phyloP scores from a whole-genome alignment of 2,797 vertebrate species.

The Helarctos malayanus region DNA sequence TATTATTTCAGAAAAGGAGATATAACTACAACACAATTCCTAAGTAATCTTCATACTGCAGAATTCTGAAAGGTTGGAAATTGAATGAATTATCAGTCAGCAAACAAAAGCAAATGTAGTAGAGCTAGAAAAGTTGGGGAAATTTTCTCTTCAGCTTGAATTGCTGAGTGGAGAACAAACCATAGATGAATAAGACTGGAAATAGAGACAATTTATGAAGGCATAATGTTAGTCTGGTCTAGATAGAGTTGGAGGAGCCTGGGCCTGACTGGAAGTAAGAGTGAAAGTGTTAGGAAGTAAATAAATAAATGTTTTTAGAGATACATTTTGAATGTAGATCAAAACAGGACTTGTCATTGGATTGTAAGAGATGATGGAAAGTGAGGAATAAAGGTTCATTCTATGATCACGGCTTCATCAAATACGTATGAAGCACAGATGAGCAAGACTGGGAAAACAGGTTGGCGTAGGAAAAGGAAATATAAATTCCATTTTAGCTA shows the following conservation, averaged over 20 bases:
- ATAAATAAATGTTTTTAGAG: neutral
- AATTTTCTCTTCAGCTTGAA: neutral
- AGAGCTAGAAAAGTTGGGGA: neutral
- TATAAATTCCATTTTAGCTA: neutral
- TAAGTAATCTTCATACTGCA: neutral
- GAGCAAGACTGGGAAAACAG: neutral
- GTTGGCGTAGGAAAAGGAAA: neutral
- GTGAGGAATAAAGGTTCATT: neutral
- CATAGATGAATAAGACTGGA: neutral
- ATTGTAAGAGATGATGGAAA: neutral
- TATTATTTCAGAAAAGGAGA: neutral
- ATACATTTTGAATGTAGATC: neutral
- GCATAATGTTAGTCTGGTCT: neutral
- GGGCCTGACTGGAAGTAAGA: neutral
- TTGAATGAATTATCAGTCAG: neutral
- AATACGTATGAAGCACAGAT: neutral
- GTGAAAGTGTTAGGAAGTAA: neutral
- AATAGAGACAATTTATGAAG: neutral
- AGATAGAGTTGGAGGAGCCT: neutral
- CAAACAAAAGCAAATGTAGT: neutral
- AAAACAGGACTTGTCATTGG: neutral
- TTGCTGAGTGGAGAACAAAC: neutral
- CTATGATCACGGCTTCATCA: neutral
- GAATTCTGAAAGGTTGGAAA: neutral
- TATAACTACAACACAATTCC: neutral